Evolutionary conservation across 2,797 vertebrate species (phyloP).

Genomic region (Eospalax fontanierii): DNA sequence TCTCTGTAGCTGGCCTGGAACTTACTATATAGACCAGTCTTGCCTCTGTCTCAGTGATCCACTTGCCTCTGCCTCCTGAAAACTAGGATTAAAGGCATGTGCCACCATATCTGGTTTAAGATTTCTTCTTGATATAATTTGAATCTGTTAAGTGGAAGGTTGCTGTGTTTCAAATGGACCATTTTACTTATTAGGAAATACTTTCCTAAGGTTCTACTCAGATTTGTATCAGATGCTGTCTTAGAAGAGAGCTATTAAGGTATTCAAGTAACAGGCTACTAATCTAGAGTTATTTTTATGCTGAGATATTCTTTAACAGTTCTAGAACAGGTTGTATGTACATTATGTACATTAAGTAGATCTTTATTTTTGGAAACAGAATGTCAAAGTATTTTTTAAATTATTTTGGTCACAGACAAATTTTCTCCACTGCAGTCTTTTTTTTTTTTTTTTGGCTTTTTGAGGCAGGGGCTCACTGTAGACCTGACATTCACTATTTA

Average conservation of each 20-base stretch:
- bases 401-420: slow-evolving; percentile 60
- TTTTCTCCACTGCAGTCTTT: slow-evolving; percentile 33
- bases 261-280: slow-evolving; percentile 20
- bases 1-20: too few relatives aligned
- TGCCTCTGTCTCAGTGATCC: too few relatives aligned
- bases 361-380: slow-evolving; percentile 54
- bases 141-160: not conserved
- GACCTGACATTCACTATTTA: too few relatives aligned
- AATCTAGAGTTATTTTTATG: slow-evolving; percentile 53
- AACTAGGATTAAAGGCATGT: too few relatives aligned
- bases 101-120: too few relatives aligned
- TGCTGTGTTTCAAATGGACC: not conserved
- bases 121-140: slow-evolving; percentile 12
- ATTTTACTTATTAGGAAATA: slow-evolving; percentile 52
- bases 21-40: not conserved
- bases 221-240: slow-evolving; percentile 23
- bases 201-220: slow-evolving; percentile 23
- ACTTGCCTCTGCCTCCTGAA: too few relatives aligned
- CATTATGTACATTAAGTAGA: slow-evolving; percentile 65
- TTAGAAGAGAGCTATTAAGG: slow-evolving; percentile 51
- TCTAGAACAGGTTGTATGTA: slow-evolving; percentile 47
- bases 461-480: too few relatives aligned
- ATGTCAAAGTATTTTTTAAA: slow-evolving; percentile 43
- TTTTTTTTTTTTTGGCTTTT: too few relatives aligned
- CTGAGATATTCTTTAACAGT: slow-evolving; percentile 11